Conservation (phyloP, 2,797 vertebrate genomes). For the Malacoctenus gilli region DNA sequence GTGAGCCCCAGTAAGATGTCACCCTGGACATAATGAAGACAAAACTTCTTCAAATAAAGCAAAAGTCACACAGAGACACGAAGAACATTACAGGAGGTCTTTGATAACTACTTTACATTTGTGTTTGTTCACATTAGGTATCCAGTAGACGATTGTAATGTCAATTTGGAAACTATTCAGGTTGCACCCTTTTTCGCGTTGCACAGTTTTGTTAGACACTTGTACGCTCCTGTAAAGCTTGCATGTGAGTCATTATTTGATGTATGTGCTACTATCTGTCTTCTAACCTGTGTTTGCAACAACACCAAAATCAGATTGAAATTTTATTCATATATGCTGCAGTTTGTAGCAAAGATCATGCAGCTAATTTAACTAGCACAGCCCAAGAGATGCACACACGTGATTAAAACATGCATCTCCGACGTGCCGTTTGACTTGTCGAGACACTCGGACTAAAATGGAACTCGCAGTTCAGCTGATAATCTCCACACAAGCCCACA, state of each 20-base stretch:
- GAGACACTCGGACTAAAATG: conserved; percentile 36
- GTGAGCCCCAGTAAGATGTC: conserved; percentile 51
- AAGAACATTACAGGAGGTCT: conserved; percentile 3
- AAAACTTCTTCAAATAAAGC: conserved; percentile 45
- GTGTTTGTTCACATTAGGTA: too few species aligned
- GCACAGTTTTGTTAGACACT: too few species aligned
- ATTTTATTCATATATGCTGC: conserved; percentile 12
- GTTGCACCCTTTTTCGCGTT: too few species aligned
- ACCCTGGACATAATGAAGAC: conserved; percentile 40
- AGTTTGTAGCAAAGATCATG: conserved; percentile 7
- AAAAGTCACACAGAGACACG: conserved; percentile 40
- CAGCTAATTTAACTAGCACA: conserved; percentile 3
- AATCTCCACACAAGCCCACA: conserved; percentile 10
- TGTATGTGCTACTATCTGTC: too few species aligned
- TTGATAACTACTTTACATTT: too few species aligned
- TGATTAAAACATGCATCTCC: conserved; percentile 14
- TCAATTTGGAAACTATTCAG: too few species aligned
- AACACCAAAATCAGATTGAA: too few species aligned
- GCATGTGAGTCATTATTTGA: too few species aligned
- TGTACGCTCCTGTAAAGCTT: too few species aligned
- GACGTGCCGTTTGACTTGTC: conserved; percentile 46
- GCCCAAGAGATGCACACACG: conserved; percentile 14
- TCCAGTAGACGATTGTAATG: too few species aligned
- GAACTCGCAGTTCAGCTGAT: conserved; percentile 25
- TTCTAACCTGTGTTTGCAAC: too few species aligned